phyloP scores from a whole-genome alignment of 2,888 invertebrate species.

The Parnassius smintheus region DNA sequence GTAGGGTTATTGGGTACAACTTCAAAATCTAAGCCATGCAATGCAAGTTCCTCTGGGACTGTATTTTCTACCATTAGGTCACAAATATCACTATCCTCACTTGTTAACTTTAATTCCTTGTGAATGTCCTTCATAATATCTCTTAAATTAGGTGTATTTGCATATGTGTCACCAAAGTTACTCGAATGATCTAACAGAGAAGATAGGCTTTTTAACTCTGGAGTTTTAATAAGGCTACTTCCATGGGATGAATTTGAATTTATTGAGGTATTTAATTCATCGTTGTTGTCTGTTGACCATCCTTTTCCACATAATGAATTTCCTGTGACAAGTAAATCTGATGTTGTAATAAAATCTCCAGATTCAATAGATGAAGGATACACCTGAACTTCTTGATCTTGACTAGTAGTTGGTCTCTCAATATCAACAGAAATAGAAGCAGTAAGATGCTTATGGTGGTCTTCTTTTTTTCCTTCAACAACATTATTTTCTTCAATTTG shows the following conservation, averaged over 20 bases:
- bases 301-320: constrained; percentile 84
- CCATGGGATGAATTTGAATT: constrained; percentile 78
- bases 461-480: constrained; percentile 29
- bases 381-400: constrained; percentile 45
- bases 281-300: constrained; percentile 84
- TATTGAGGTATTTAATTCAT: constrained; percentile 73
- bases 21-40: constrained; percentile 81
- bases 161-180: constrained; percentile 54
- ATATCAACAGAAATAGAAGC: constrained; percentile 41
- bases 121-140: constrained; percentile 81
- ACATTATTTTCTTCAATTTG: constrained; percentile 36
- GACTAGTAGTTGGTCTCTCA: constrained; percentile 58
- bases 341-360: constrained; percentile 56
- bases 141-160: constrained; percentile 76
- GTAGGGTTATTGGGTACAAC: constrained; percentile 75
- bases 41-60: constrained; percentile 61
- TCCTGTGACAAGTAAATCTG: constrained; percentile 72
- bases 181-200: constrained; percentile 66
- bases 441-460: constrained; percentile 26
- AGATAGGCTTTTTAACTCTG: constrained; percentile 72
- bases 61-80: constrained; percentile 51
- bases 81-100: constrained; percentile 55
- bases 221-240: constrained; percentile 75
- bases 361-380: constrained; percentile 59
- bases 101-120: constrained; percentile 62